Conservation (phyloP, 1,140 invertebrate genomes). For the Oncopodura yosiiana region DNA sequence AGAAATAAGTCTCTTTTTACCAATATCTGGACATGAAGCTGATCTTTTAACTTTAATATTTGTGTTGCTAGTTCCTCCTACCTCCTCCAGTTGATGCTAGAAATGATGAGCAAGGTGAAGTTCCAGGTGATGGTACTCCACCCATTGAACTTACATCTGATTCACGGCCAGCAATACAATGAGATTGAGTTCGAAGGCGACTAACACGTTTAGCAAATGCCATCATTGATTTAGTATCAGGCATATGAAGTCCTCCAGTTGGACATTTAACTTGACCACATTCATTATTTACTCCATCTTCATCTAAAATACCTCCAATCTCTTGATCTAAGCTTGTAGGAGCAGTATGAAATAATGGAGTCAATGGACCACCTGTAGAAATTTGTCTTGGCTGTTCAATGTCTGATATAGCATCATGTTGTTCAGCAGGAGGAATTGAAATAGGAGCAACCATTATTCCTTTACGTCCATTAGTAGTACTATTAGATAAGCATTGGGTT, state of each 20-base stretch:
- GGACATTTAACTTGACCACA: conserved; percentile 46
- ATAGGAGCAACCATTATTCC: neutral
- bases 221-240: conserved; percentile 43
- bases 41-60: conserved; percentile 41
- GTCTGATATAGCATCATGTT: neutral
- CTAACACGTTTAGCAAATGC: conserved; percentile 53
- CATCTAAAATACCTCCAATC: conserved; percentile 17
- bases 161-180: conserved; percentile 39
- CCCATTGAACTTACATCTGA: conserved; percentile 7
- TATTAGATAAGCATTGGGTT: neutral
- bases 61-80: too few species aligned
- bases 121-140: conserved; percentile 18
- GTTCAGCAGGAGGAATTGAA: neutral
- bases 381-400: neutral
- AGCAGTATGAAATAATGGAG: conserved; percentile 14
- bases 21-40: conserved; percentile 54
- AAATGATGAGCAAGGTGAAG: conserved; percentile 14
- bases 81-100: too few species aligned
- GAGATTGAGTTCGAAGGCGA: conserved; percentile 52
- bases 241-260: conserved; percentile 52
- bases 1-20: conserved; percentile 38
- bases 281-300: conserved; percentile 37
- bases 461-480: neutral
- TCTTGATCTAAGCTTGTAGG: neutral
- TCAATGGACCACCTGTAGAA: conserved; percentile 21